Evolutionary conservation across 1,140 invertebrate genomes (phyloP).

Genomic region (Cylas formicarius): DNA sequence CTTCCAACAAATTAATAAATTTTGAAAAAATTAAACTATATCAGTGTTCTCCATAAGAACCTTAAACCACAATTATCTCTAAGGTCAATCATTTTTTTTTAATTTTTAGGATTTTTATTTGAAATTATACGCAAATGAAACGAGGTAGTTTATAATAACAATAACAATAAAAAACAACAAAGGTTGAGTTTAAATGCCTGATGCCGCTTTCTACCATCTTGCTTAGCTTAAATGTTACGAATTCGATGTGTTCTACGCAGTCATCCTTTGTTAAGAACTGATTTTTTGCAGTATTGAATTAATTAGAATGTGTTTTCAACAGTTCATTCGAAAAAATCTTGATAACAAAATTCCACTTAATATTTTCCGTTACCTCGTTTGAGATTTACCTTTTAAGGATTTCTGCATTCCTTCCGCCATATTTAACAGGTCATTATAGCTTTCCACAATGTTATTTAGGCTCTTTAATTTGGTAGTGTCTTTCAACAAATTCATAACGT

Average conservation of each 20-base stretch:
- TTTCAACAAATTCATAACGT: slow-evolving; percentile 26
- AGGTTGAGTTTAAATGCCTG: no score
- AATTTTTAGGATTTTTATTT: no score
- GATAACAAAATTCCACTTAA: no score
- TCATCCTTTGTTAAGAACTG: background rate
- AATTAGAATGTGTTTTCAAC: background rate
- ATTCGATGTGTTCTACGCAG: background rate
- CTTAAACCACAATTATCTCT: no score
- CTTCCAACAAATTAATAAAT: no score
- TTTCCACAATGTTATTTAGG: slow-evolving; percentile 25
- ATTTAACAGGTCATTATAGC: slow-evolving; percentile 28
- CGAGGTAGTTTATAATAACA: no score
- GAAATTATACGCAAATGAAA: no score
- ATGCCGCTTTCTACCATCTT: background rate
- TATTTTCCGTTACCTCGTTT: background rate
- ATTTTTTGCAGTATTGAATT: background rate
- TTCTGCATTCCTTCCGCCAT: slow-evolving; percentile 22
- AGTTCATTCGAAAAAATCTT: background rate
- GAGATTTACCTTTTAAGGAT: slow-evolving; percentile 27
- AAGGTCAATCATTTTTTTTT: no score
- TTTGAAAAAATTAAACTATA: no score
- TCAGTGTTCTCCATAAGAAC: no score
- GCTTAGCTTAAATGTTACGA: background rate
- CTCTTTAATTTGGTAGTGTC: slow-evolving; percentile 26
- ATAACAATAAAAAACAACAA: no score